Percentiles rank a stretch among this genome's conserved stretches.
These are phyloP conservation scores for Tipula confusa DNA, from an alignment of 2,888 invertebrate species.

Conservation along the genomic window DNA sequence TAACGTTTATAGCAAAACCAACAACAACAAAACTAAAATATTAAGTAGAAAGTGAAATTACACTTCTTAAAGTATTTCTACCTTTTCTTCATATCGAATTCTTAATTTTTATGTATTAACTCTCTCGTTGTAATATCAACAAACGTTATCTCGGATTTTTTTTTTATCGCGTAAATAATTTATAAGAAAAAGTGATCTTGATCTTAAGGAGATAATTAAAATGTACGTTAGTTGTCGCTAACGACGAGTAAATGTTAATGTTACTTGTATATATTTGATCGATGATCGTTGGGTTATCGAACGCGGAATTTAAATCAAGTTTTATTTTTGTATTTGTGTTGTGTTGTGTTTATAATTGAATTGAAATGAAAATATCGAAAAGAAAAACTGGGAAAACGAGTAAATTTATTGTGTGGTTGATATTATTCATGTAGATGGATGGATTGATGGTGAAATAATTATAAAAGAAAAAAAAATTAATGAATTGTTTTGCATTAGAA, in stretches of 20 bases:
- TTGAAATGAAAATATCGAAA: not conserved
- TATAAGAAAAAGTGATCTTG: constrained; percentile 25
- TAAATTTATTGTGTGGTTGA: too few relatives aligned
- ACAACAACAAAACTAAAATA: not conserved
- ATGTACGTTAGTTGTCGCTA: not conserved
- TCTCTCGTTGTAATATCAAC: not conserved
- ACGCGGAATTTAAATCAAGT: not conserved
- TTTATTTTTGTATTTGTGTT: not conserved
- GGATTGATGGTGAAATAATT: not conserved
- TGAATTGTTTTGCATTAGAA: not conserved
- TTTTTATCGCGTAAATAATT: not conserved
- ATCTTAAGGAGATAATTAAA: not conserved
- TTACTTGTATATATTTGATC: not conserved
- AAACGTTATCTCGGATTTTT: not conserved
- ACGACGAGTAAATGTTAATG: not conserved
- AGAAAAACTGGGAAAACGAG: not conserved
- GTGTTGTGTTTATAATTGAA: not conserved
- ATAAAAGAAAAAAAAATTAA: too few relatives aligned
- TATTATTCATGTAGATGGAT: not conserved
- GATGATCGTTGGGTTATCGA: not conserved
- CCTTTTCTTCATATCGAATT: not conserved
- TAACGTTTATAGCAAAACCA: not conserved
- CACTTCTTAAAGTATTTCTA: not conserved
- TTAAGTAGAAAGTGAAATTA: constrained; percentile 3
- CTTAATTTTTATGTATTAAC: not conserved